A percentile compares a stretch with the other conserved stretches of the same genome.
phyloP scores from a whole-genome alignment of 2,888 invertebrate genomes.

The Heteromyza rotundicornis region DNA sequence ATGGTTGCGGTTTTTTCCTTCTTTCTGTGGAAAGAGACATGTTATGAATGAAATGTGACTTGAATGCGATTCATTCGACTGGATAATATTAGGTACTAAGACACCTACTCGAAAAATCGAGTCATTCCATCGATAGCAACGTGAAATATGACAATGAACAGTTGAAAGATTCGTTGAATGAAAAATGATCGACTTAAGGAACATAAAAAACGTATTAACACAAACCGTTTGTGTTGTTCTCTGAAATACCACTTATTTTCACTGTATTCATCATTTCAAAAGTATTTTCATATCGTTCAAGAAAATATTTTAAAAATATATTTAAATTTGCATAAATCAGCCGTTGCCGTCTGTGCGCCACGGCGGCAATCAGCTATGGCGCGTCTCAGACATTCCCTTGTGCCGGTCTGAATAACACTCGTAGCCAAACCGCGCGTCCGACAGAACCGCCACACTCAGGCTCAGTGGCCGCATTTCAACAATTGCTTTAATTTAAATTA shows the following conservation, averaged over 20 bases:
- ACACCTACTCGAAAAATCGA: background rate
- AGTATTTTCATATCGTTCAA: constrained; percentile 25
- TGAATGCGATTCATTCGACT: background rate
- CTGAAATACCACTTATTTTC: too few species aligned
- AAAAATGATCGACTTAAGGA: too few species aligned
- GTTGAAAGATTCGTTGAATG: too few species aligned
- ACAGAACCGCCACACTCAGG: background rate
- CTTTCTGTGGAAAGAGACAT: too few species aligned
- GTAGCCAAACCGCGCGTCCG: background rate
- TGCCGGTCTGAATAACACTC: background rate
- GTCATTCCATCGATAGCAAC: background rate
- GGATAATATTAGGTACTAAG: background rate
- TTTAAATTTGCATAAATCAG: constrained; percentile 41
- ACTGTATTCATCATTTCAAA: constrained; percentile 5
- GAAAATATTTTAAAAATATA: constrained; percentile 30
- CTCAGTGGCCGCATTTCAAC: constrained; percentile 14
- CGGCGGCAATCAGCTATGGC: background rate
- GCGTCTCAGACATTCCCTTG: background rate
- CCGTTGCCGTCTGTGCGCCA: too few species aligned
- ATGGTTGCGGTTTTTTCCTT: too few species aligned
- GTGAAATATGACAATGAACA: too few species aligned
- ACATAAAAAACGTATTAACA: too few species aligned
- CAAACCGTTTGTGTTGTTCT: too few species aligned
- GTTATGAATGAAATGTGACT: background rate
- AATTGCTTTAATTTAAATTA: constrained; percentile 41